A percentile compares a stretch with the other conserved stretches of the same genome.
Evolutionary conservation across 2,888 invertebrate genomes (phyloP).

Genomic region (Cataglyphis altisquamis): DNA sequence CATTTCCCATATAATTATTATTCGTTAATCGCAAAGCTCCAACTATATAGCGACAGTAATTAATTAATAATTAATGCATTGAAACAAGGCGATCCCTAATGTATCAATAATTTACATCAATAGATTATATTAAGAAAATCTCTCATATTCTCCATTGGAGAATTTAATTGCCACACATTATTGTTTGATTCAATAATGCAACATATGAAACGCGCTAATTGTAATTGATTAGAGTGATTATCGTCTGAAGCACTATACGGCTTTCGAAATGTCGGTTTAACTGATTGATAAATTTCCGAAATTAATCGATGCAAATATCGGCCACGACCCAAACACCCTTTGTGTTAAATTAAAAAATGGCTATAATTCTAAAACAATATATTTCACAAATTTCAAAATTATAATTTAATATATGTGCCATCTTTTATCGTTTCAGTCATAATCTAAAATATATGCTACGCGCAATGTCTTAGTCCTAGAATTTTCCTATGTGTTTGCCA

Average conservation of each 20-base stretch:
- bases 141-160: background rate
- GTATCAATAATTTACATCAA: conserved; percentile 17
- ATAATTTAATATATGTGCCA: background rate
- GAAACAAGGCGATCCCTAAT: background rate
- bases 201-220: background rate
- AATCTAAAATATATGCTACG: background rate
- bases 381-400: background rate
- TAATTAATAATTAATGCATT: conserved; percentile 12
- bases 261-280: conserved; percentile 23
- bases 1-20: background rate
- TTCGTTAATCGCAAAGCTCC: background rate
- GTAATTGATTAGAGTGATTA: conserved; percentile 11
- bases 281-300: conserved; percentile 45
- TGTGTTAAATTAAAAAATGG: conserved; percentile 19
- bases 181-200: conserved; percentile 8
- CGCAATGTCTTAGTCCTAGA: background rate
- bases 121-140: conserved; percentile 28
- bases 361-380: conserved; percentile 5
- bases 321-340: background rate
- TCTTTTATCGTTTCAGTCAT: background rate
- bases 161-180: conserved; percentile 1
- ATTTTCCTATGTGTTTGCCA: background rate
- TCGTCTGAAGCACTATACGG: background rate
- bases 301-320: conserved; percentile 14
- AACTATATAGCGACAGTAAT: background rate